Evolutionary conservation across 2,888 invertebrate genomes (phyloP).

Genomic region (Scaptodrosophila latifasciaeformis): DNA sequence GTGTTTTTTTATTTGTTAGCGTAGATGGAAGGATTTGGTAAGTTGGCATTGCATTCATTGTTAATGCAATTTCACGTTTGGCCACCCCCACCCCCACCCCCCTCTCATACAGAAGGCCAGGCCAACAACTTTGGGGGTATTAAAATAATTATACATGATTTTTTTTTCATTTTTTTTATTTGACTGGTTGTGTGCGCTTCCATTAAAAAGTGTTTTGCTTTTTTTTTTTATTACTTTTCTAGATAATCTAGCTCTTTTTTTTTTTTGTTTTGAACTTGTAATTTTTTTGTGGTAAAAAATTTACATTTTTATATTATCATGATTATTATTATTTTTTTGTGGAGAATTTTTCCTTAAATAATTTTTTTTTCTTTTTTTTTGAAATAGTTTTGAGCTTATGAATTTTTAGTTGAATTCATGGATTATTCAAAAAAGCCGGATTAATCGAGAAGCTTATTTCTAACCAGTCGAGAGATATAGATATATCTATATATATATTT

Average conservation of each 20-base stretch:
- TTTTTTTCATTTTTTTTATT: conserved; percentile 29
- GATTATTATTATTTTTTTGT: no score
- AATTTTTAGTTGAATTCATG: neutral
- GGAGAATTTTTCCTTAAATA: neutral
- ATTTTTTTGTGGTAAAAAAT: conserved; percentile 38
- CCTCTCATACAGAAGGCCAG: conserved; percentile 25
- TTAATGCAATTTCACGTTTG: conserved; percentile 64
- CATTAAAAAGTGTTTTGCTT: neutral
- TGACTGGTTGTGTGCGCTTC: conserved; percentile 31
- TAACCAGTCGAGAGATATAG: no score
- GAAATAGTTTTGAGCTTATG: neutral
- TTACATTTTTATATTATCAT: no score
- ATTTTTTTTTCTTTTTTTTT: neutral
- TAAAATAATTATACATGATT: conserved; percentile 62
- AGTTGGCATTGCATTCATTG: conserved; percentile 49
- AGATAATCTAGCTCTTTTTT: conserved; percentile 27
- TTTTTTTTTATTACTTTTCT: conserved; percentile 8
- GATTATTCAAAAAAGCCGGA: no score
- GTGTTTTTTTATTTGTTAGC: conserved; percentile 36
- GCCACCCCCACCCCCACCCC: conserved; percentile 25
- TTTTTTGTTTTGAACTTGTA: conserved; percentile 46
- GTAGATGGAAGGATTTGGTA: neutral
- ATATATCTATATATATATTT: no score
- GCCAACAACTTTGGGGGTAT: conserved; percentile 54
- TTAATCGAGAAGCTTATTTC: no score